phyloP scores from a whole-genome alignment of 2,888 invertebrate genomes.

The Trilocha varians region DNA sequence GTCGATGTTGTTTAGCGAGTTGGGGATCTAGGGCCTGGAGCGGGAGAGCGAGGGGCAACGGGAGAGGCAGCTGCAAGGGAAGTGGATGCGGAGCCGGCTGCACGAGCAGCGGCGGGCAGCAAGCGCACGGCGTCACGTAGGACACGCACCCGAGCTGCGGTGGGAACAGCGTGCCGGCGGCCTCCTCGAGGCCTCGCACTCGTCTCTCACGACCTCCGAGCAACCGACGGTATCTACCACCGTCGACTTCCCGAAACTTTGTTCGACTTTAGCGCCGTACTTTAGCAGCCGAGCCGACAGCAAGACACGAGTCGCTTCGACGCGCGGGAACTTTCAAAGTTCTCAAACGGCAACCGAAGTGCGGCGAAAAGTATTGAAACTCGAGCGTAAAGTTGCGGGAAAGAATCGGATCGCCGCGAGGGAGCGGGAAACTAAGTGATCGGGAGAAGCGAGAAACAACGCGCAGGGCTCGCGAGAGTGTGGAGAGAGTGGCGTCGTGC shows the following conservation, averaged over 20 bases:
- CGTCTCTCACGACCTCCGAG: conserved; percentile 60
- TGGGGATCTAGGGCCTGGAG: conserved; percentile 66
- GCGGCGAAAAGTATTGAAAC: conserved; percentile 36
- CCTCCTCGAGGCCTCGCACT: conserved; percentile 68
- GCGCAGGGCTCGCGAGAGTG: conserved; percentile 68
- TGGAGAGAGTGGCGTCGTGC: conserved; percentile 69
- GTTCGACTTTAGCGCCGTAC: conserved; percentile 14
- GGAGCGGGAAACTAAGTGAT: conserved; percentile 61
- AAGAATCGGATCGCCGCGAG: conserved; percentile 43
- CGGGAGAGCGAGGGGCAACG: conserved; percentile 61
- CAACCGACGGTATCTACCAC: conserved; percentile 55
- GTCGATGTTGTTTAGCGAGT: conserved; percentile 66
- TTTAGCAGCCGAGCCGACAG: conserved; percentile 18
- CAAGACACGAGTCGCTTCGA: conserved; percentile 21
- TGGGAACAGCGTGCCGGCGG: conserved; percentile 73
- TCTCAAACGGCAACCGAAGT: conserved; percentile 24
- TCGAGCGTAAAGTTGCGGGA: conserved; percentile 32
- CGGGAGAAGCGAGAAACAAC: conserved; percentile 66
- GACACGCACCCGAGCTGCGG: conserved; percentile 72
- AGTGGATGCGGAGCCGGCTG: conserved; percentile 60
- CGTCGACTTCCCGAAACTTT: conserved; percentile 42
- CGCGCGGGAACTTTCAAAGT: conserved; percentile 51
- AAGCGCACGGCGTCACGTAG: conserved; percentile 70
- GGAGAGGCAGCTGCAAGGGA: conserved; percentile 60
- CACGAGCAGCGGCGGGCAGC: conserved; percentile 65